A percentile compares a stretch with the other conserved stretches of the same genome.
Evolutionary conservation across 2,113 vertebrate genomes (phyloP).

Genomic region (Cyanistes caeruleus): DNA sequence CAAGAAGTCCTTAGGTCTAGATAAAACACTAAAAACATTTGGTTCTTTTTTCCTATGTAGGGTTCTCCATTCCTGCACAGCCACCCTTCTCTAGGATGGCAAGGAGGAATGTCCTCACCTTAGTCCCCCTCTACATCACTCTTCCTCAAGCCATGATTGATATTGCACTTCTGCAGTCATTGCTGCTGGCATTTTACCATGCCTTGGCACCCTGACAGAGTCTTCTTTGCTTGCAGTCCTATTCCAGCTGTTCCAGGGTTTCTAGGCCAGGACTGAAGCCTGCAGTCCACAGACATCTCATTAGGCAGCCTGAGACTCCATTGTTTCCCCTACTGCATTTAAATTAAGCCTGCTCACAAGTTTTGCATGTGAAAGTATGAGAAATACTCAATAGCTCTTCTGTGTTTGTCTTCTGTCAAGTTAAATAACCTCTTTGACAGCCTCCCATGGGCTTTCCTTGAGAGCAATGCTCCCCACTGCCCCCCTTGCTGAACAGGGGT

Average conservation of each 20-base stretch:
- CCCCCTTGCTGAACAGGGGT: neutral
- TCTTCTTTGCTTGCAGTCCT: neutral
- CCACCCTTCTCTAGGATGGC: neutral
- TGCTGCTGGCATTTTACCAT: neutral
- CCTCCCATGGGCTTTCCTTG: neutral
- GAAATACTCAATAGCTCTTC: neutral
- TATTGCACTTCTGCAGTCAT: neutral
- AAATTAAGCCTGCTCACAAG: neutral
- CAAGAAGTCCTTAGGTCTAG: neutral
- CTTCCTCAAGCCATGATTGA: neutral
- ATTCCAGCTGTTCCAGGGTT: neutral
- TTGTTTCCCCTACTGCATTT: neutral
- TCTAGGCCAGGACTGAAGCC: neutral
- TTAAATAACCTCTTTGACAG: neutral
- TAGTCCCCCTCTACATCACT: neutral
- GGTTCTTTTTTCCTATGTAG: neutral
- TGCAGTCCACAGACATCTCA: neutral
- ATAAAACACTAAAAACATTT: neutral
- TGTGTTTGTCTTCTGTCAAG: neutral
- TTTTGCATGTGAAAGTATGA: neutral
- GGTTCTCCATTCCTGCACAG: neutral
- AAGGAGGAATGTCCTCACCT: neutral
- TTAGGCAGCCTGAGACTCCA: fast-evolving
- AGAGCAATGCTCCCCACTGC: neutral
- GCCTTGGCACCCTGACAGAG: neutral